Evolutionary conservation across 2,797 vertebrate species (phyloP).

Genomic region (Etheostoma nigrum): DNA sequence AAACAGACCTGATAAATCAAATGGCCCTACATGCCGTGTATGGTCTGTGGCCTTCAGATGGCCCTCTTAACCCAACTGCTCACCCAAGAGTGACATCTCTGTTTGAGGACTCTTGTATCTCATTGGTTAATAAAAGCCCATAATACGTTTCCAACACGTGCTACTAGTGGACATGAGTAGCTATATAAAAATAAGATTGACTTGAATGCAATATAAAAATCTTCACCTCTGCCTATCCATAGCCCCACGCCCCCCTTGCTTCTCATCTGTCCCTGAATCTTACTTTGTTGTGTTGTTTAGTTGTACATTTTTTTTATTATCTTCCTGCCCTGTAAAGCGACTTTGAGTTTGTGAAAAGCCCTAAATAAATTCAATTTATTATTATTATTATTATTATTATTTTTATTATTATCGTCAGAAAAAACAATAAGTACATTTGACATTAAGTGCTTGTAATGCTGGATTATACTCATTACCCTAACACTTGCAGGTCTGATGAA

Average conservation of each 20-base stretch:
- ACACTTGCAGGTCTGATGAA: conserved; percentile 23
- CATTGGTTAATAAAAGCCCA: conserved; percentile 34
- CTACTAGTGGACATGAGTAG: not conserved
- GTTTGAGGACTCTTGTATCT: conserved; percentile 3
- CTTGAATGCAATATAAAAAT: conserved; percentile 1
- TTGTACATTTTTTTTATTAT: too few species aligned
- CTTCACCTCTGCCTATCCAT: too few species aligned
- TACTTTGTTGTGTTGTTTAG: too few species aligned
- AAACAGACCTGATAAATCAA: conserved; percentile 80
- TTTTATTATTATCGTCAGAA: not conserved
- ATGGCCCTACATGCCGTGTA: conserved; percentile 38
- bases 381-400: too few species aligned
- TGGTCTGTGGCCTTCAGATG: conserved; percentile 51
- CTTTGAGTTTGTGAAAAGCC: too few species aligned
- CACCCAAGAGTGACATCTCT: conserved; percentile 37
- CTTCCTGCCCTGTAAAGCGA: too few species aligned
- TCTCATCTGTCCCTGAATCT: too few species aligned
- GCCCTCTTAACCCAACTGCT: conserved; percentile 29
- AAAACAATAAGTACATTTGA: conserved; percentile 16
- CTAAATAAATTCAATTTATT: too few species aligned
- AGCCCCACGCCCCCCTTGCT: too few species aligned
- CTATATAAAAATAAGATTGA: conserved; percentile 20
- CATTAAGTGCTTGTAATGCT: not conserved
- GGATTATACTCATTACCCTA: not conserved
- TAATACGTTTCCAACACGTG: conserved; percentile 61